Evolutionary conservation across 2,113 vertebrate species (phyloP).

Genomic region (Cercocebus atys): DNA sequence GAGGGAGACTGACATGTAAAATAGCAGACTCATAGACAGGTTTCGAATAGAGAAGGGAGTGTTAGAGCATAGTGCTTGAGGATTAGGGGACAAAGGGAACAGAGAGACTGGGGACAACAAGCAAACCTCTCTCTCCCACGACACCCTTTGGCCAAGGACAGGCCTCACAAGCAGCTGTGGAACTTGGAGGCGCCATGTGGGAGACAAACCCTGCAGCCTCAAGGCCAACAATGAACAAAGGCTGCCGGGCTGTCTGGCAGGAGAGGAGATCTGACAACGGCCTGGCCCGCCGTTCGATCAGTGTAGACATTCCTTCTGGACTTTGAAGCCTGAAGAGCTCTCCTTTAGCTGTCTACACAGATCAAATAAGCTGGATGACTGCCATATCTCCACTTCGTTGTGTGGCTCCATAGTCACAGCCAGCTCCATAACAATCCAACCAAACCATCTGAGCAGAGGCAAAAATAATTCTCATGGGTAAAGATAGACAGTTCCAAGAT

Average conservation of each 20-base stretch:
- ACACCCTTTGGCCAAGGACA: slow-evolving; percentile 57
- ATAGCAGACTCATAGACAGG: not conserved
- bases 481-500: slow-evolving; percentile 38
- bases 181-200: slow-evolving; percentile 1
- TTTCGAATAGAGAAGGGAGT: slow-evolving; percentile 19
- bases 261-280: slow-evolving; percentile 53
- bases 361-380: slow-evolving; percentile 71
- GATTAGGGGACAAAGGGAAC: slow-evolving; percentile 39
- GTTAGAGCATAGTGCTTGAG: not conserved
- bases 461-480: slow-evolving; percentile 74
- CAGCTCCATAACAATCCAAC: slow-evolving; percentile 41
- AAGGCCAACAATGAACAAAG: slow-evolving; percentile 74
- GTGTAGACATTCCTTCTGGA: slow-evolving; percentile 66
- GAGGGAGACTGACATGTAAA: not conserved
- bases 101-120: not conserved
- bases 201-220: slow-evolving; percentile 54
- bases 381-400: slow-evolving; percentile 65
- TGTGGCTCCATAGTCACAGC: slow-evolving; percentile 61
- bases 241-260: slow-evolving; percentile 46
- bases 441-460: slow-evolving; percentile 70
- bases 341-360: slow-evolving; percentile 70
- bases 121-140: slow-evolving; percentile 61
- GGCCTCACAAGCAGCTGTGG: not conserved
- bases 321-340: slow-evolving; percentile 70
- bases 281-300: slow-evolving; percentile 33